Evolutionary conservation across 2,797 vertebrate species (phyloP), one percentile per base, ranked within the genome.

Genomic region (Serranus cabrilla): DNA sequence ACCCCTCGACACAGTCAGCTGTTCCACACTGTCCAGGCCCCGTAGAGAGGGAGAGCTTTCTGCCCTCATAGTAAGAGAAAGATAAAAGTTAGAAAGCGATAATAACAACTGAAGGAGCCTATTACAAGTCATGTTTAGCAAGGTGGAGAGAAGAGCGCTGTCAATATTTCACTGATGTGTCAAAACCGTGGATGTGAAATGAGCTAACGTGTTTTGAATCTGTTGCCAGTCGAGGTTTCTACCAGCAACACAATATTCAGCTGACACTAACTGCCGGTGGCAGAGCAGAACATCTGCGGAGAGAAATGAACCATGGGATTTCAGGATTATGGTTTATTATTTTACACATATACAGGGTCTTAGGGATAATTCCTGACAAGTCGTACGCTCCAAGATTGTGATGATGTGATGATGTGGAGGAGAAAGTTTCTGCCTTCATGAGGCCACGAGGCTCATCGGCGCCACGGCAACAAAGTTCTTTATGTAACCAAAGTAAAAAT

Each of bases 231-330:
- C 25, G 55, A 27, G 34, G n/a, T 39, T 57, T n/a, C n/a, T 13
- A 16, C 5, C 1, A 4, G 58, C 42, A 45, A 17, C 21, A 27
- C 11, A 27, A n/a, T n/a, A 10, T 16, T 27, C 40, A 56, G 20
- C 31, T 56, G 54, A n/a, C 34, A n/a, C 17, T 37, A 58, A 40
- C 37, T 42, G 20, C 37, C 20, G 21, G 20, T 56, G 37, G 37
- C 37, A 10, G 20, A 40, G 20, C 55, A 16, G 18, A 56, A 20
- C 37, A 39, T 39, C 21, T 58, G 37, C 40, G 34, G 20, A 40
- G 55, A 40, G 55, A 40, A 58, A 58, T 39, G 55, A 58, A n/a
- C 55, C 34, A 2, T 18, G 37, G 55, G n/a, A 58, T 39, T 40
- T 40, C 37, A 20, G 37, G 37, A 23, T 59, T 20, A 42, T 21